phyloP scores from a whole-genome alignment of 2,888 invertebrate genomes.

The Drosophila stalkeri region DNA sequence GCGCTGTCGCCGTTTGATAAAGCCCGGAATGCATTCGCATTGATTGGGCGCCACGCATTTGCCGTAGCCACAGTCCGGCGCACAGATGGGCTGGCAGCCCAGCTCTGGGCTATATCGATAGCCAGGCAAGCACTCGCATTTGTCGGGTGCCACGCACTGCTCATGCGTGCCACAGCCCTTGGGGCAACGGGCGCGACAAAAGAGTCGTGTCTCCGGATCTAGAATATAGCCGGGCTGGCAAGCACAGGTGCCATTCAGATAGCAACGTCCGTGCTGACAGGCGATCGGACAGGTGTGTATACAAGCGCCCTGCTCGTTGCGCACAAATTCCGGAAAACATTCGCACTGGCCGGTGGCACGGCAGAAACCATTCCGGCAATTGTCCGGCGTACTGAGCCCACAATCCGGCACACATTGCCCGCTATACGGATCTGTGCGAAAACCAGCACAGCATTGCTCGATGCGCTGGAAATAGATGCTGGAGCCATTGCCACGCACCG shows the following conservation, averaged over 20 bases:
- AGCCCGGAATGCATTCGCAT: slow-evolving; percentile 85
- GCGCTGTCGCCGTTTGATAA: slow-evolving; percentile 73
- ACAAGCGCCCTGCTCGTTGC: slow-evolving; percentile 85
- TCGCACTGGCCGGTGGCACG: slow-evolving; percentile 83
- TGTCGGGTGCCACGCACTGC: slow-evolving; percentile 70
- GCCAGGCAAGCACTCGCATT: slow-evolving; percentile 77
- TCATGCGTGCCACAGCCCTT: slow-evolving; percentile 84
- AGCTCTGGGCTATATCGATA: slow-evolving; percentile 74
- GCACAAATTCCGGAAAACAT: slow-evolving; percentile 82
- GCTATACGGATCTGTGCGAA: slow-evolving; percentile 87
- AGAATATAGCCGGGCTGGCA: slow-evolving; percentile 86
- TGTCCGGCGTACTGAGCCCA: slow-evolving; percentile 76
- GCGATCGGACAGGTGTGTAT: slow-evolving; percentile 89
- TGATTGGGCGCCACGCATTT: slow-evolving; percentile 81
- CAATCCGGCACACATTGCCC: slow-evolving; percentile 85
- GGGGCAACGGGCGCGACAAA: slow-evolving; percentile 82
- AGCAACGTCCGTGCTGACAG: slow-evolving; percentile 89
- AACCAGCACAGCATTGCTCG: slow-evolving; percentile 90
- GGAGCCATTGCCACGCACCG: slow-evolving; percentile 84
- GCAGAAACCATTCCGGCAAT: slow-evolving; percentile 86
- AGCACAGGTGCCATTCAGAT: slow-evolving; percentile 87
- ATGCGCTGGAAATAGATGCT: slow-evolving; percentile 86
- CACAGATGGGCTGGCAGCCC: slow-evolving; percentile 83
- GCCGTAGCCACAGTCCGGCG: slow-evolving; percentile 83
- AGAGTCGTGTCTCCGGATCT: slow-evolving; percentile 80